Conservation (phyloP, 1,140 invertebrate species). For the Agrypnia vestita region DNA sequence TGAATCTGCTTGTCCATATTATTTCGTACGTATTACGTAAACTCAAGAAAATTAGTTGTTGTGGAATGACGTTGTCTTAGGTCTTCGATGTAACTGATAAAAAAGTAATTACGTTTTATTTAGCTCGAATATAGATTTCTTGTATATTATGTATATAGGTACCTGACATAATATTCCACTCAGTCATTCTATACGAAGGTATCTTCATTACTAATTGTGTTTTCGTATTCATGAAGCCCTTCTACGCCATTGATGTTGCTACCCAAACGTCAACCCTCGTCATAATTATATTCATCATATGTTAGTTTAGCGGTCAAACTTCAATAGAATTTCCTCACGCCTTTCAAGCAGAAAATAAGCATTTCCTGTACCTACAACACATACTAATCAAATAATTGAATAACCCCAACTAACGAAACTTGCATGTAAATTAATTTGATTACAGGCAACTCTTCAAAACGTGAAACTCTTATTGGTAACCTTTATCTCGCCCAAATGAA, state of each 20-base stretch:
- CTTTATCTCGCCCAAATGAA: too few relatives aligned
- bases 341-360: neutral
- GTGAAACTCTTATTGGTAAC: neutral
- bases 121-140: neutral
- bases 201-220: slow-evolving; percentile 33
- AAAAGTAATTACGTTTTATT: neutral
- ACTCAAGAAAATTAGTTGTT: too few relatives aligned
- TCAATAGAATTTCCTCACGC: slow-evolving; percentile 3
- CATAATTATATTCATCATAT: slow-evolving; percentile 45
- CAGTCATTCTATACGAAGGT: slow-evolving; percentile 15
- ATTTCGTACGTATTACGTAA: too few relatives aligned
- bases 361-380: neutral
- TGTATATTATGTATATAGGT: neutral
- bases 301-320: slow-evolving; percentile 41
- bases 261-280: slow-evolving; percentile 44
- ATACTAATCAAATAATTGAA: neutral
- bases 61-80: too few relatives aligned
- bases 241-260: slow-evolving; percentile 26
- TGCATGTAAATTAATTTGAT: neutral
- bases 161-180: neutral
- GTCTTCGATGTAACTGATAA: too few relatives aligned
- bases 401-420: neutral
- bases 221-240: slow-evolving; percentile 34
- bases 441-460: neutral
- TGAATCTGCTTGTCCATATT: too few relatives aligned